Conservation (phyloP, 2,888 invertebrate species). For the Suillia variegata region DNA sequence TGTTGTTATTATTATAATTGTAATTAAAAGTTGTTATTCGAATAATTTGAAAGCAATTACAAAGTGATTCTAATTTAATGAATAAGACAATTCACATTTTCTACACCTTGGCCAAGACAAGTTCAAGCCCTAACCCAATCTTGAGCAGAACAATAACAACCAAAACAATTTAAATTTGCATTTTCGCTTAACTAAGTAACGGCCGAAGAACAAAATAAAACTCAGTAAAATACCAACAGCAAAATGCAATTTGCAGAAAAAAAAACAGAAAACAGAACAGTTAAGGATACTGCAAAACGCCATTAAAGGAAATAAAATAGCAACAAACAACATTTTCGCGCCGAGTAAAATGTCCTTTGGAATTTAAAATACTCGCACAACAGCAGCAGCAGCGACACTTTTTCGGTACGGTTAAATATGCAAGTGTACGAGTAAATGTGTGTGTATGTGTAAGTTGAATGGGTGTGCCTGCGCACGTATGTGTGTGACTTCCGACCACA, state of each 20-base stretch:
- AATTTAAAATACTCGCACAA: slow-evolving; percentile 41
- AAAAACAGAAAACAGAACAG: background rate
- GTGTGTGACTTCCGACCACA: slow-evolving; percentile 49
- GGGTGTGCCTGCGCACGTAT: slow-evolving; percentile 31
- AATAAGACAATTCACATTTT: no score
- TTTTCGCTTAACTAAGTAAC: slow-evolving; percentile 37
- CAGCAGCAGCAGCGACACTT: background rate
- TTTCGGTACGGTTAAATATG: background rate
- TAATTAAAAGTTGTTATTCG: no score
- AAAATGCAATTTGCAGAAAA: background rate
- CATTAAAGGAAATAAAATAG: slow-evolving; percentile 37
- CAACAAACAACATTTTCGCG: slow-evolving; percentile 12
- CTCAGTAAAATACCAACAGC: background rate
- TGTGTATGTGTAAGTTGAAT: background rate
- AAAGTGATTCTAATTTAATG: no score
- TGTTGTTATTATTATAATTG: no score
- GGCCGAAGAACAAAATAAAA: background rate
- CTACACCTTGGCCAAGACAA: no score
- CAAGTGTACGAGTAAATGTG: background rate
- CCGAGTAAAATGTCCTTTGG: slow-evolving; percentile 39
- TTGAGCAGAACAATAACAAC: slow-evolving; percentile 56
- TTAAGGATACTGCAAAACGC: slow-evolving; percentile 17
- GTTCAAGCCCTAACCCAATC: no score
- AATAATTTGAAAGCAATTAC: no score
- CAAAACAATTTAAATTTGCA: slow-evolving; percentile 57